Percentiles rank a stretch among this genome's conserved stretches.
Conservation (phyloP, 2,113 vertebrate species). For the Eulemur rufifrons region DNA sequence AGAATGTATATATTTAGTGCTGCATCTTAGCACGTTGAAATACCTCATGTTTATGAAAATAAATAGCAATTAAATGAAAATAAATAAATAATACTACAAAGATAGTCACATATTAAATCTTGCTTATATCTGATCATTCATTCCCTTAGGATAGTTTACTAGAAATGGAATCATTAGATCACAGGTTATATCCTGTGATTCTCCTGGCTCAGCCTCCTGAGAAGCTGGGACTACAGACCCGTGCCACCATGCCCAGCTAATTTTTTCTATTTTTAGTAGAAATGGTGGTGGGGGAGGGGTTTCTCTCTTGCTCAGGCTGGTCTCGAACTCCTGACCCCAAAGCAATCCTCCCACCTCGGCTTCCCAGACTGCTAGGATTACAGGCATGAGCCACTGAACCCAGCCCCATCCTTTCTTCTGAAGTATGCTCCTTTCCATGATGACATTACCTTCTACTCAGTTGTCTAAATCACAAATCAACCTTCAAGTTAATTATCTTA, state of each 20-base stretch:
- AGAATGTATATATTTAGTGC: slow-evolving; percentile 99
- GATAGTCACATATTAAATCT: not conserved
- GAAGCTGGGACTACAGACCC: no score
- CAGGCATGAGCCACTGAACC: no score
- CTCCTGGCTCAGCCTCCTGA: no score
- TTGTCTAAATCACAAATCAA: not conserved
- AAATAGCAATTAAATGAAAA: slow-evolving; percentile 94
- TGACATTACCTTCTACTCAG: not conserved
- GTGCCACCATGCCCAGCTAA: no score
- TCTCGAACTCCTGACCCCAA: no score
- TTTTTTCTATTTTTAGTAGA: no score
- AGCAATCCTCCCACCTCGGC: no score
- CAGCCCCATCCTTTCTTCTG: not conserved
- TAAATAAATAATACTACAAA: not conserved
- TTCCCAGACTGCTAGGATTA: no score
- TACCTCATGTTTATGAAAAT: slow-evolving; percentile 99
- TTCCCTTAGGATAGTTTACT: not conserved
- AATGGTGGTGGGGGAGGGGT: no score
- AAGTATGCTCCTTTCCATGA: not conserved
- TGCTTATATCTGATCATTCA: not conserved
- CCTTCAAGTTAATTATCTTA: not conserved
- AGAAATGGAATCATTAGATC: slow-evolving; percentile 1
- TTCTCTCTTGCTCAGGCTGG: no score
- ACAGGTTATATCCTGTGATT: not conserved
- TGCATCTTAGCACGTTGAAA: slow-evolving; percentile 99